These are phyloP conservation scores for Ispidina picta DNA, from an alignment of 2,797 vertebrate genomes.

Conservation along the genomic window DNA sequence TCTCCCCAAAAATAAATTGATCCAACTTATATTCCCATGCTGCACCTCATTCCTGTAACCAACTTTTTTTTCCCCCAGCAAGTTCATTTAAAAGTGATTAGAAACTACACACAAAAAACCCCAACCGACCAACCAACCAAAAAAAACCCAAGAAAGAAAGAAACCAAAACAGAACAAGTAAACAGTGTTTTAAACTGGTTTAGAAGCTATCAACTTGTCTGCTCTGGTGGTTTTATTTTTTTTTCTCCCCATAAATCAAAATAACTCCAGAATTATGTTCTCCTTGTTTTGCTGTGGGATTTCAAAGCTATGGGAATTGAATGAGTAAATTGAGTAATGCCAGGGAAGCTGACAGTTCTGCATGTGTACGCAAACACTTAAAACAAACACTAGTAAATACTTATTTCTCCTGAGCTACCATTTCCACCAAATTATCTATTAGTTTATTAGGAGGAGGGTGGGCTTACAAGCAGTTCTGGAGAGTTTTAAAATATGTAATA, in stretches of 20 bases:
- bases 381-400: neutral
- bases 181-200: neutral
- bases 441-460: neutral
- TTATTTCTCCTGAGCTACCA: neutral
- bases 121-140: neutral
- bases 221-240: neutral
- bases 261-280: neutral
- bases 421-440: neutral
- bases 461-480: neutral
- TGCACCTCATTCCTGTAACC: neutral
- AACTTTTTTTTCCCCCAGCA: accelerated
- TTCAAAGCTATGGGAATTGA: neutral
- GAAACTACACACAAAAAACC: neutral
- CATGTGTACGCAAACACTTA: neutral
- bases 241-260: neutral
- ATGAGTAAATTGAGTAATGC: neutral
- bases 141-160: neutral
- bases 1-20: neutral
- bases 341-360: neutral
- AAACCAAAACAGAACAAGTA: neutral
- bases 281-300: neutral
- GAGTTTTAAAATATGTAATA: neutral
- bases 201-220: neutral
- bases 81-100: neutral
- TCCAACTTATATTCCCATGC: neutral